Evolutionary conservation across 2,113 vertebrate genomes (phyloP).

Genomic region (Hyla sarda): DNA sequence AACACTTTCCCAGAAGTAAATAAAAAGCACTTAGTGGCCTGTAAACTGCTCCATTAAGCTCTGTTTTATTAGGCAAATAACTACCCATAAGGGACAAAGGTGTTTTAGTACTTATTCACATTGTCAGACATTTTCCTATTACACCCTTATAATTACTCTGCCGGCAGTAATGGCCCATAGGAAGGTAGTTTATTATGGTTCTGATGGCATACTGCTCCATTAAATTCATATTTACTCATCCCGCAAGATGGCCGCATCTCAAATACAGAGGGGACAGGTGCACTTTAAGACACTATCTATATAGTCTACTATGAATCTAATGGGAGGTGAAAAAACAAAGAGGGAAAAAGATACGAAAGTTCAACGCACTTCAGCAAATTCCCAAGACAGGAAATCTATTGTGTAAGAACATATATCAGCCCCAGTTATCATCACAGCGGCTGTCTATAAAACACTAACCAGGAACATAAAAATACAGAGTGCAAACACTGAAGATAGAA

Average conservation of each 20-base stretch:
- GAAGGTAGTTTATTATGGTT: background rate
- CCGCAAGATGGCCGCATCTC: background rate
- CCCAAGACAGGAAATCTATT: slow-evolving; percentile 22
- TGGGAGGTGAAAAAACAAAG: background rate
- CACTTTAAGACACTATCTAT: background rate
- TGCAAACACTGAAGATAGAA: background rate
- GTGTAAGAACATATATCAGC: slow-evolving; percentile 9
- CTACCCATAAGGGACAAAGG: slow-evolving; percentile 17
- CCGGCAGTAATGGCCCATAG: background rate
- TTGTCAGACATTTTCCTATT: background rate
- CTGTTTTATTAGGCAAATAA: slow-evolving; percentile 15
- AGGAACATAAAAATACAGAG: slow-evolving; percentile 34
- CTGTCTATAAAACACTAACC: slow-evolving; percentile 43
- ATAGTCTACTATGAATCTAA: background rate
- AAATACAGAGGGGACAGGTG: background rate
- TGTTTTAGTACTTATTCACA: slow-evolving; percentile 9
- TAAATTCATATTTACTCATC: slow-evolving; percentile 6
- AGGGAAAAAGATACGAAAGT: slow-evolving; percentile 2
- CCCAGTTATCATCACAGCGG: slow-evolving; percentile 10
- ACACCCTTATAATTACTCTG: background rate
- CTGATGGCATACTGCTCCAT: background rate
- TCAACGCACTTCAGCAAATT: slow-evolving; percentile 3
- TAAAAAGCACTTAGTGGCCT: slow-evolving; percentile 19
- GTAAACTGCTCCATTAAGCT: slow-evolving; percentile 18
- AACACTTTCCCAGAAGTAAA: background rate